Evolutionary conservation across 2,113 vertebrate genomes (phyloP), one percentile per base, ranked within the genome.

Genomic region (Gracilinanus agilis): DNA sequence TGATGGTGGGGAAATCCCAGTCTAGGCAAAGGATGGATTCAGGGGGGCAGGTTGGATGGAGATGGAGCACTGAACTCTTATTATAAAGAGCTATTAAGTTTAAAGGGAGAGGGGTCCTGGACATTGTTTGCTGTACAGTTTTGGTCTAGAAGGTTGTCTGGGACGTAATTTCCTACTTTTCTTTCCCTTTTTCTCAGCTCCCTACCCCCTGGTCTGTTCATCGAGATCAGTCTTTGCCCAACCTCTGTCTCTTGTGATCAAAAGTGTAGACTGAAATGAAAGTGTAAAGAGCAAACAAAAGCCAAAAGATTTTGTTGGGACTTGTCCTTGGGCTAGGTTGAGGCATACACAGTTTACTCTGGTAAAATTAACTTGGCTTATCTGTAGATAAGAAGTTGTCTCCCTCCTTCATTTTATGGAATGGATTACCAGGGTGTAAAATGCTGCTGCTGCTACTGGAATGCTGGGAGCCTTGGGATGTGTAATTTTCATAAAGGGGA

Each of bases 401-500:
- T 90, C 11, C 55, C 10, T 88, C n/a, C 19, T 83, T 83, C 2
- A 2, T 2, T 9, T 83, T 40, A 75, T 55, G 27, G 40, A 88
- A 44, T 44, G 90, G 75, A 90, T 96, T 96, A 96, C 94, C 54
- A 94, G 89, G 93, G 96, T 91, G 54, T 49, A 8, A 75, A 90
- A 88, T 61, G 8, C 23, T 16, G 91, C 27, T 95, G 56, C 12
- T 95, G 88, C 53, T 88, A 0, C n/a, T 55, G 90, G 89, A 83
- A 44, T 89, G 53, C 54, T 88, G 67, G 55, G 56, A 94, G 89
- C 90, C 93, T 56, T 96, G 75, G 90, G 90, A 40, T 90, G 89
- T 75, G 56, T 96, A 94, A 34, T 93, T 96, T 96, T 94, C 55
- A 90, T 1, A 67, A 55, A 44, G 53, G 54, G 61, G 89, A 94